A percentile compares a stretch with the other conserved stretches of the same genome.
Evolutionary conservation across 2,797 vertebrate species (phyloP).

Genomic region (Cercopithecus petaurista): DNA sequence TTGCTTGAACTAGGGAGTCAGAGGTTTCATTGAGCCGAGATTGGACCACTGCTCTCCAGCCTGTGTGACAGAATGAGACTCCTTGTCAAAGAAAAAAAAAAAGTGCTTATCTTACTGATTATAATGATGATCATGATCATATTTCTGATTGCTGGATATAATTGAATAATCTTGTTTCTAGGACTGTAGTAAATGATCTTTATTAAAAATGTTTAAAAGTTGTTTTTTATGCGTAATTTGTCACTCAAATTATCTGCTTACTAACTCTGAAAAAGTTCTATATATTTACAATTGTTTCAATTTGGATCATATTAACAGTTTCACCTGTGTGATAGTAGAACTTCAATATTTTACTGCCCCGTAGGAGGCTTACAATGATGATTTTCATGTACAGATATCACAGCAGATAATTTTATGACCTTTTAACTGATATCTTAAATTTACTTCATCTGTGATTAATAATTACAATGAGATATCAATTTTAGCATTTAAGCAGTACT

Average conservation of each 20-base stretch:
- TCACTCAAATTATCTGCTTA: neutral
- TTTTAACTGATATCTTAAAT: neutral
- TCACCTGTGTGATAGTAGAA: neutral
- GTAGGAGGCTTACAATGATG: neutral
- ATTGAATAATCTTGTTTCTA: neutral
- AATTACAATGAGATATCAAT: neutral
- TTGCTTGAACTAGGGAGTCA: no score
- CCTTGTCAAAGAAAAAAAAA: no score
- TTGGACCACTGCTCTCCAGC: no score
- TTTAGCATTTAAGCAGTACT: neutral
- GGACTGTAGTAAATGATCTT: neutral
- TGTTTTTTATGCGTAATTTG: neutral
- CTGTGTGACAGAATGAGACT: no score
- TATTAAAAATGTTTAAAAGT: neutral
- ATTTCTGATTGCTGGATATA: constrained; percentile 5
- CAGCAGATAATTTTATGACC: neutral
- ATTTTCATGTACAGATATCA: neutral
- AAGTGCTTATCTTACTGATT: no score
- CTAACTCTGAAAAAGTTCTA: neutral
- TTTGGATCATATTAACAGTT: neutral
- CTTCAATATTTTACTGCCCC: neutral
- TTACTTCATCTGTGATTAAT: neutral
- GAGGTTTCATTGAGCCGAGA: no score
- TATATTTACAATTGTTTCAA: neutral
- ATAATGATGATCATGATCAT: neutral